Evolutionary conservation across 92 coral and sea anemone genomes (phyloP).

Genomic region (Epizoanthus ramosus): DNA sequence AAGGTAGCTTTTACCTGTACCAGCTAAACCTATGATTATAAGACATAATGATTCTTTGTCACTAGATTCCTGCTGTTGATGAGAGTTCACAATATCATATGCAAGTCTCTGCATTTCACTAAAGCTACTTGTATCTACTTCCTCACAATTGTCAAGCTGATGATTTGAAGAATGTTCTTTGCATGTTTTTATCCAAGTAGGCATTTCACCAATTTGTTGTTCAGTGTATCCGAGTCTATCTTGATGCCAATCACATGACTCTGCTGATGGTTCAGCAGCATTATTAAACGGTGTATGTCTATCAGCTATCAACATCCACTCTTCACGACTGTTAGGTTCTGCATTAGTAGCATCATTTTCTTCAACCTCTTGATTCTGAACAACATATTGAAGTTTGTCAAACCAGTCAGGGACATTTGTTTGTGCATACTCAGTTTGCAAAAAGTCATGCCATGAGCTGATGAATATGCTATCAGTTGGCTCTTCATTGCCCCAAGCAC

Average conservation of each 20-base stretch:
- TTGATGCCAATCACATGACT: constrained; percentile 47
- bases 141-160: background rate
- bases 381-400: constrained; percentile 64
- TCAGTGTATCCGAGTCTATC: constrained; percentile 50
- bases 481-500: constrained; percentile 63
- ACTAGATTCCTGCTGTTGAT: too few species aligned
- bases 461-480: too few species aligned
- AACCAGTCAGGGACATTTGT: constrained; percentile 67
- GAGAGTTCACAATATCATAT: constrained; percentile 49
- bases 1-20: too few species aligned
- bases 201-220: constrained; percentile 54
- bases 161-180: constrained; percentile 44
- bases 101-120: constrained; percentile 60
- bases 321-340: constrained; percentile 55
- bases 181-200: constrained; percentile 52
- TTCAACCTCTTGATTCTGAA: constrained; percentile 56
- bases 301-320: constrained; percentile 51
- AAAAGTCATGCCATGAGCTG: constrained; percentile 58
- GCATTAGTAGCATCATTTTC: too few species aligned
- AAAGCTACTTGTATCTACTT: constrained; percentile 51
- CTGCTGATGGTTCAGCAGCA: background rate
- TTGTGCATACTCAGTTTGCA: constrained; percentile 66
- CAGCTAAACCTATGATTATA: too few species aligned
- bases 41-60: too few species aligned
- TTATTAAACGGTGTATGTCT: too few species aligned